phyloP scores from a whole-genome alignment of 2,797 vertebrate species.

The Darevskia nairensis region DNA sequence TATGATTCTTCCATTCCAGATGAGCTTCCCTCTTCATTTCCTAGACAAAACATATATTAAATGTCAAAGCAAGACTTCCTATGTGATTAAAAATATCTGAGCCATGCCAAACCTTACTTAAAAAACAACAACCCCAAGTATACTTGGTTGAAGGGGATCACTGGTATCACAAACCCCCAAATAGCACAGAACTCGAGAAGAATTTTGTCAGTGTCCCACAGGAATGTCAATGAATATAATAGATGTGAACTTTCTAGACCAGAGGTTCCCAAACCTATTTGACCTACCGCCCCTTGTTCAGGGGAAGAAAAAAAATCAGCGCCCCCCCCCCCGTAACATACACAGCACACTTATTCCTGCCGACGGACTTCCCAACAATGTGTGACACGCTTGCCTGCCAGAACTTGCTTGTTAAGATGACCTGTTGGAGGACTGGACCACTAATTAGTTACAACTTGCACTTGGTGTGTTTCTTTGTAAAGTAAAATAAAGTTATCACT shows the following conservation, averaged over 20 bases:
- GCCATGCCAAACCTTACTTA: not conserved
- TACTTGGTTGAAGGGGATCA: not conserved
- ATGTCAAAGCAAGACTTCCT: not conserved
- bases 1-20: not conserved
- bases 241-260: not conserved
- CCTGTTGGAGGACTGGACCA: no score
- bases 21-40: not conserved
- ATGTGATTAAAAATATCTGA: not conserved
- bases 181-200: not conserved
- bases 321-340: no score
- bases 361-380: no score
- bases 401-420: no score
- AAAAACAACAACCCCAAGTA: not conserved
- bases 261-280: no score
- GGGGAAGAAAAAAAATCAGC: no score
- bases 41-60: not conserved
- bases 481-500: no score
- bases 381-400: no score
- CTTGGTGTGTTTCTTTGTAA: no score
- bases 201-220: not conserved
- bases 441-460: no score
- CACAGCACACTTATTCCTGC: no score
- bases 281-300: no score
- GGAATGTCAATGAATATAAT: not conserved
- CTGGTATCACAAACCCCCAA: not conserved